Evolutionary conservation across 1,140 invertebrate species (phyloP), one percentile per base, ranked within the genome.

Genomic region (Eufriesea mexicana): DNA sequence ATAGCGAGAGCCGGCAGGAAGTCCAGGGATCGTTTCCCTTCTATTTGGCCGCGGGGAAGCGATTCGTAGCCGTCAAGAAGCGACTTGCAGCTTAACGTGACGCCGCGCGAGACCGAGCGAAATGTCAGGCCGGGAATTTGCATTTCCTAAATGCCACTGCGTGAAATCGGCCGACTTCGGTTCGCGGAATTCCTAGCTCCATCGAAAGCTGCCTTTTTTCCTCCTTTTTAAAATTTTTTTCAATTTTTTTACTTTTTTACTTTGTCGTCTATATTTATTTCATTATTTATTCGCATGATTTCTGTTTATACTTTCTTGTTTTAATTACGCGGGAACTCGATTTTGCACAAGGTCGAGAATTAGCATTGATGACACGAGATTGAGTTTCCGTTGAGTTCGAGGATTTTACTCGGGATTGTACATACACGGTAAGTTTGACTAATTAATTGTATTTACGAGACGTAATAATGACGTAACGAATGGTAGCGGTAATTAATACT

Each of bases 131-230:
- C 61, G 42, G 7, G 79, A 73, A 82, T 82, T 82, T 82, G 45
- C 79, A 82, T 82, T 76, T 82, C 54, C 62, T 75, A 74, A 82
- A 82, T 82, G 79, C 79, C 79, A 74, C 70, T 73, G 70, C 70
- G 78, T 80, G 78, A 80, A 80, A 80, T 80, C 78, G 68, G 23
- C 47, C 68, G 55, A 14, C 45, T 18, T 16, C 35, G 18, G 14
- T 23, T 51, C 42, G 66, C 42, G 51, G 10, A 55, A 79, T 45
- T 72, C 54, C 25, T 72, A 35, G 18, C 2, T n/a, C 28, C 35
- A 67, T 77, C 23, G 75, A 77, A 67, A 67, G 23, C 45, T 35
- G 2, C 23, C 28, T 45, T 68, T 35, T 35, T 45, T 5, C 10
- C 9, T 42, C 8, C 16, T 35, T 35, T n/a, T n/a, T n/a, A n/a